Percentiles rank a stretch among this genome's conserved stretches.
Conservation (phyloP, 1,140 invertebrate genomes). For the Danaus plexippus region DNA sequence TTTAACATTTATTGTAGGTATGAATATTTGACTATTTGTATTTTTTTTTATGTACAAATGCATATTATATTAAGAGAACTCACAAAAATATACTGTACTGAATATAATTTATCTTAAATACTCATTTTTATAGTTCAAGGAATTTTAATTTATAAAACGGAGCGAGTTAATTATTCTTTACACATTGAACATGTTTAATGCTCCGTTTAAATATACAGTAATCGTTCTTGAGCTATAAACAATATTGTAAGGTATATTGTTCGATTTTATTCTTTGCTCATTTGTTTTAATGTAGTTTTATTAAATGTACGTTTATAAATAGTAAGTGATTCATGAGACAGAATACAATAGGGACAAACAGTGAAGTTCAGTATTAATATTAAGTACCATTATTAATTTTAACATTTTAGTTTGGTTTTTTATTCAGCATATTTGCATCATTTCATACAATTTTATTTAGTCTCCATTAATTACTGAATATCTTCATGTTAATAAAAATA, state of each 20-base stretch:
- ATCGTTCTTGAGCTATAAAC: slow-evolving; percentile 32
- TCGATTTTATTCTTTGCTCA: slow-evolving; percentile 31
- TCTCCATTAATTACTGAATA: too few species aligned
- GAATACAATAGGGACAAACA: background rate
- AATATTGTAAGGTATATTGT: slow-evolving; percentile 40
- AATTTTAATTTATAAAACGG: slow-evolving; percentile 14
- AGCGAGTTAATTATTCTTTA: slow-evolving; percentile 31
- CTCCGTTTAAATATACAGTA: slow-evolving; percentile 31
- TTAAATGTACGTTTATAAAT: slow-evolving; percentile 14
- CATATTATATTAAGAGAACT: slow-evolving; percentile 2
- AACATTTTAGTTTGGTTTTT: too few species aligned
- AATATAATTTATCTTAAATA: slow-evolving; percentile 16
- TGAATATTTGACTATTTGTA: too few species aligned
- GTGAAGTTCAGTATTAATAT: background rate
- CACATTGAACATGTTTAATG: slow-evolving; percentile 28
- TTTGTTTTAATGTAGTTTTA: slow-evolving; percentile 33
- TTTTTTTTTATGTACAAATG: slow-evolving; percentile 4
- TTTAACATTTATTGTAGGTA: too few species aligned
- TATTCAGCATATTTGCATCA: too few species aligned
- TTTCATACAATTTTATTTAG: too few species aligned
- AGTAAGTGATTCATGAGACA: slow-evolving; percentile 9
- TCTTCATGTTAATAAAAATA: too few species aligned
- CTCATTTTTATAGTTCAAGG: too few species aligned
- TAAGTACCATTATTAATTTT: too few species aligned
- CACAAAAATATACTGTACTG: slow-evolving; percentile 4